Conservation (phyloP, 2,888 invertebrate species). For the Elgonia sp. region DNA sequence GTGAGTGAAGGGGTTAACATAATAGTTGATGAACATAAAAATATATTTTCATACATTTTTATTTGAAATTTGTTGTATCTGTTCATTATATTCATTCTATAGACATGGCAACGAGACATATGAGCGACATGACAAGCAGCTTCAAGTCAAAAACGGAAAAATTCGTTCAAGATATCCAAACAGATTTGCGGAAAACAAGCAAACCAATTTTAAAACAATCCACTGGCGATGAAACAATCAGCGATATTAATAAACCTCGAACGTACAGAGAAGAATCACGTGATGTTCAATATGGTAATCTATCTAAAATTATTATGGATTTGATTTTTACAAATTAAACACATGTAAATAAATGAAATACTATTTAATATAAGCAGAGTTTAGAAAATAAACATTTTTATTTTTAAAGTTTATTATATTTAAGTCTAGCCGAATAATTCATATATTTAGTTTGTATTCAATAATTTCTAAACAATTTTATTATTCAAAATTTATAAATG, state of each 20-base stretch:
- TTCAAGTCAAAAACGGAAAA: conserved; percentile 91
- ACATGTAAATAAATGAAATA: not conserved
- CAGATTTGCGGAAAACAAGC: conserved; percentile 88
- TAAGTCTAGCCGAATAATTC: too few species aligned
- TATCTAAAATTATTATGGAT: conserved; percentile 39
- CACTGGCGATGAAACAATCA: conserved; percentile 85
- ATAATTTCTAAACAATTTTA: too few species aligned
- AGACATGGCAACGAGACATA: conserved; percentile 89
- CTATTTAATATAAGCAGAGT: too few species aligned
- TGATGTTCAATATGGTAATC: conserved; percentile 91
- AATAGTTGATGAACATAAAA: too few species aligned
- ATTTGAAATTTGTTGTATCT: not conserved
- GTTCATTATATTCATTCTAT: conserved; percentile 80
- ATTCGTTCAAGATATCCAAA: conserved; percentile 90
- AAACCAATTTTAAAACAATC: conserved; percentile 87
- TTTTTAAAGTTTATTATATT: too few species aligned
- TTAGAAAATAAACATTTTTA: too few species aligned
- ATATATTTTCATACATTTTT: not conserved
- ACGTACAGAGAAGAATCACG: conserved; percentile 91
- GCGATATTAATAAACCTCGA: conserved; percentile 89
- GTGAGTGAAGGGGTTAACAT: too few species aligned
- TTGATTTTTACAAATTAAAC: not conserved
- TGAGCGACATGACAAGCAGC: conserved; percentile 90
- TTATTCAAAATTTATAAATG: too few species aligned
- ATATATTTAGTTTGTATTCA: too few species aligned